Evolutionary conservation across 2,888 invertebrate genomes (phyloP).

Genomic region (Noctua janthe): DNA sequence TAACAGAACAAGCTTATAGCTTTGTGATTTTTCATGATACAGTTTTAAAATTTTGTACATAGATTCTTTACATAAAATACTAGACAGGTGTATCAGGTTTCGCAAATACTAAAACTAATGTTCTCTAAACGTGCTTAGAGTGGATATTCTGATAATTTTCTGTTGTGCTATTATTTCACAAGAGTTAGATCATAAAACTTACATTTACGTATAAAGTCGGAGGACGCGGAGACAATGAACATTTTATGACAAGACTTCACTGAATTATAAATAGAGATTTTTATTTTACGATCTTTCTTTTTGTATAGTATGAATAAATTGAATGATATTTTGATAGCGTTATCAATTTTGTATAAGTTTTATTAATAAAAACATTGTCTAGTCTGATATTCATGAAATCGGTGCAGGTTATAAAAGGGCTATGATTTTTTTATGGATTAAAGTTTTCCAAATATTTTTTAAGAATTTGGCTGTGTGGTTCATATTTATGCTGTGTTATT

Average conservation of each 20-base stretch:
- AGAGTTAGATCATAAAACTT: conserved; percentile 59
- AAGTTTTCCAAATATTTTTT: background rate
- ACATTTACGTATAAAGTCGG: conserved; percentile 56
- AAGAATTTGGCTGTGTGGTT: background rate
- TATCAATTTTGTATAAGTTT: conserved; percentile 35
- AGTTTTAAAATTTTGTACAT: too few relatives aligned
- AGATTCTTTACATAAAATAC: too few relatives aligned
- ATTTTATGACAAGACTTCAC: conserved; percentile 59
- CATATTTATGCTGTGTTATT: too few relatives aligned
- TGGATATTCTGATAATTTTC: conserved; percentile 23
- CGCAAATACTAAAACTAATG: too few relatives aligned
- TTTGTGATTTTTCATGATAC: too few relatives aligned
- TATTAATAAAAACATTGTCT: conserved; percentile 30
- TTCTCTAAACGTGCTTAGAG: background rate
- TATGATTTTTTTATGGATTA: background rate
- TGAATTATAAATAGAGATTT: conserved; percentile 61
- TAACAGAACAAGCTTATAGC: too few relatives aligned
- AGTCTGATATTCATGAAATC: conserved; percentile 31
- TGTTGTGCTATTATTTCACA: conserved; percentile 2
- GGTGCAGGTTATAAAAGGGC: background rate
- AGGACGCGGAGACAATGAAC: conserved; percentile 55
- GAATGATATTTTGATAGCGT: conserved; percentile 43
- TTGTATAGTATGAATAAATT: conserved; percentile 48
- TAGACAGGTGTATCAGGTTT: too few relatives aligned
- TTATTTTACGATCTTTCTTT: conserved; percentile 44